These are phyloP conservation scores for Macropis europaea DNA, from an alignment of 2,888 invertebrate genomes.

Conservation along the genomic window DNA sequence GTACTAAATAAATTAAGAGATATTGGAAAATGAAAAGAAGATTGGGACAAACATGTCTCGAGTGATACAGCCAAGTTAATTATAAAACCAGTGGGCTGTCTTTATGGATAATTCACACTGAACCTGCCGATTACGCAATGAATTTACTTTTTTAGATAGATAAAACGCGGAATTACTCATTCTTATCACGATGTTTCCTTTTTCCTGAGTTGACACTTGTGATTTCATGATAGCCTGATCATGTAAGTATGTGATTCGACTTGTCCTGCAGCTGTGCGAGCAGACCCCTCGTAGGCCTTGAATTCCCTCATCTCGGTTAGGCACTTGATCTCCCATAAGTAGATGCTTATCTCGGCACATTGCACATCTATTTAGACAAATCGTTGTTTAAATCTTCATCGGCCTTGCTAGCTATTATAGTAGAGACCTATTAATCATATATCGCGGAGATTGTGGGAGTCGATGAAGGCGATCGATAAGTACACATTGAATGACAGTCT, in stretches of 20 bases:
- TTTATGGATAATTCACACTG: too few species aligned
- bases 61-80: too few species aligned
- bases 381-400: background rate
- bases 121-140: slow-evolving; percentile 48
- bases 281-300: slow-evolving; percentile 59
- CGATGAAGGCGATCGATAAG: too few species aligned
- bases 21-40: too few species aligned
- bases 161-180: slow-evolving; percentile 18
- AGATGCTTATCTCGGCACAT: background rate
- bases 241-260: slow-evolving; percentile 46
- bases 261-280: slow-evolving; percentile 30
- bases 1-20: too few species aligned
- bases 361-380: background rate
- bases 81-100: too few species aligned
- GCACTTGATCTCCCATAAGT: slow-evolving; percentile 34
- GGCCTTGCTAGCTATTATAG: background rate
- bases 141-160: slow-evolving; percentile 40
- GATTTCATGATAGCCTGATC: slow-evolving; percentile 30
- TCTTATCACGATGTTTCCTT: slow-evolving; percentile 42
- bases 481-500: too few species aligned
- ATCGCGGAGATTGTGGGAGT: too few species aligned
- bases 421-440: background rate
- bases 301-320: slow-evolving; percentile 33
- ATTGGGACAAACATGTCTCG: too few species aligned
- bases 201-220: slow-evolving; percentile 35